These are phyloP conservation scores for Carassius gibelio DNA, from an alignment of 2,113 vertebrate genomes.

Conservation along the genomic window DNA sequence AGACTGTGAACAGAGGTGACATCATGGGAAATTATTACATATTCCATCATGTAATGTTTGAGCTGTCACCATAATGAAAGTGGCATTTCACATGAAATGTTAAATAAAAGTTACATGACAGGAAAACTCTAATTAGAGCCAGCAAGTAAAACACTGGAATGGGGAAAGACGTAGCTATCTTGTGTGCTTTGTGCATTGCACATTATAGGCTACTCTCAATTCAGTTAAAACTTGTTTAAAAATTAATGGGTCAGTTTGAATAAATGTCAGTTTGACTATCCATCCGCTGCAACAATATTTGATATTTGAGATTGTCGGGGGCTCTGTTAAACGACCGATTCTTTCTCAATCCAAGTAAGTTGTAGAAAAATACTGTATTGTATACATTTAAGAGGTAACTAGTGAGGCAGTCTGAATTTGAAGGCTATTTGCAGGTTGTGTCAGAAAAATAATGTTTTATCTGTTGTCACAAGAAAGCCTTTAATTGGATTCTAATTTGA, in stretches of 20 bases:
- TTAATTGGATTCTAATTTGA: conserved; percentile 17
- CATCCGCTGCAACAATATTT: neutral
- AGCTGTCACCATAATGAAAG: neutral
- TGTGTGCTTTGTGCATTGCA: neutral
- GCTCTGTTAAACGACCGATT: neutral
- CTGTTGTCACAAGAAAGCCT: neutral
- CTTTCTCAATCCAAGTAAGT: neutral
- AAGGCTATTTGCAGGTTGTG: neutral
- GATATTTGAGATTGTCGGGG: neutral
- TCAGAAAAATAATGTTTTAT: neutral
- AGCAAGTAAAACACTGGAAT: neutral
- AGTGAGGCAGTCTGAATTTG: too few relatives aligned
- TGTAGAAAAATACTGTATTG: neutral
- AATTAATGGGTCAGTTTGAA: neutral
- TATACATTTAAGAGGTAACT: neutral
- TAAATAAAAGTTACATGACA: neutral
- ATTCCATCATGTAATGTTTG: conserved; percentile 11
- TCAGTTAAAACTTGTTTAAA: neutral
- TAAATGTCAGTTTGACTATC: neutral
- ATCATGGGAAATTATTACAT: neutral
- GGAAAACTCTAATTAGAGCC: neutral
- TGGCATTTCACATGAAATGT: neutral
- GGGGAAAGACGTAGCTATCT: neutral
- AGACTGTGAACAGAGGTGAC: conserved; percentile 34
- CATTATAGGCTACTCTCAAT: neutral